phyloP scores from a whole-genome alignment of 2,888 invertebrate genomes.

The Homarus gammarus region DNA sequence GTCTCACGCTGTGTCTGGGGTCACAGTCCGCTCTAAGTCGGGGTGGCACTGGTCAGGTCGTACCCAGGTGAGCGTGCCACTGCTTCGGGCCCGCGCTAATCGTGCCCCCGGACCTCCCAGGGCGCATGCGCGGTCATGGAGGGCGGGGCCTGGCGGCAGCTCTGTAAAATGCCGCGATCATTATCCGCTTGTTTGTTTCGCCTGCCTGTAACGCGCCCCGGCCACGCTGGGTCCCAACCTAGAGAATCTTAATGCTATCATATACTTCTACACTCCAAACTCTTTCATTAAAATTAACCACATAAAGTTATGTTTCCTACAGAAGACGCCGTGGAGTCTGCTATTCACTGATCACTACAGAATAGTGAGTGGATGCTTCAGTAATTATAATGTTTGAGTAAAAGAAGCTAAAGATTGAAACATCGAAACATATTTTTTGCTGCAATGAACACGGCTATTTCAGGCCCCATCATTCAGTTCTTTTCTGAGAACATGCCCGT shows the following conservation, averaged over 20 bases:
- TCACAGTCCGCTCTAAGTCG: conserved; percentile 65
- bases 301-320: background rate
- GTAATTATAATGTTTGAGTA: background rate
- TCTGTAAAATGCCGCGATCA: conserved; percentile 64
- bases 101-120: conserved; percentile 8
- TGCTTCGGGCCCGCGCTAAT: conserved; percentile 18
- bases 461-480: conserved; percentile 52
- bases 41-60: conserved; percentile 72
- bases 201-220: conserved; percentile 53
- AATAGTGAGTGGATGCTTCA: background rate
- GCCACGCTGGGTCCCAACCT: conserved; percentile 4
- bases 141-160: conserved; percentile 51
- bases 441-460: conserved; percentile 42
- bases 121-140: conserved; percentile 46
- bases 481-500: conserved; percentile 52
- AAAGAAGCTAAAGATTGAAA: background rate
- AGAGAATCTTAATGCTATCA: conserved; percentile 10
- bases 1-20: conserved; percentile 51
- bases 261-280: background rate
- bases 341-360: background rate
- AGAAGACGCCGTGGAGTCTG: background rate
- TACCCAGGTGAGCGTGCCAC: conserved; percentile 64
- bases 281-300: background rate
- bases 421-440: conserved; percentile 28
- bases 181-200: conserved; percentile 69